A percentile compares a stretch with the other conserved stretches of the same genome.
phyloP scores from a whole-genome alignment of 2,797 vertebrate species.

The Urosaurus nigricauda region DNA sequence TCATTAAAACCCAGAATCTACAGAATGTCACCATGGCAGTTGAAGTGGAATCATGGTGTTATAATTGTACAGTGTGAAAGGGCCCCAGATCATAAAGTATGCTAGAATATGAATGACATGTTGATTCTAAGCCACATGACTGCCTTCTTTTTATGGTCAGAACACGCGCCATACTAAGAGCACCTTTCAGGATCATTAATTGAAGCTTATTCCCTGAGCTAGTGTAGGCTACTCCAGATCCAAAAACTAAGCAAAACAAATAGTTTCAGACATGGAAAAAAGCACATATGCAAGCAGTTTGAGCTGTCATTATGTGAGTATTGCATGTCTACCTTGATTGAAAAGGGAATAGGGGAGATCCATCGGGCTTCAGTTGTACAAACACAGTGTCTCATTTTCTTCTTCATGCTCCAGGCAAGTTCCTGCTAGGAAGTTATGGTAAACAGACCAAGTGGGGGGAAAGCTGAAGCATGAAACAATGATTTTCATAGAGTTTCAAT shows the following conservation, averaged over 20 bases:
- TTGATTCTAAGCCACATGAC: neutral
- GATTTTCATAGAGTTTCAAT: neutral
- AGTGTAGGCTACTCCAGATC: neutral
- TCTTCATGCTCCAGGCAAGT: neutral
- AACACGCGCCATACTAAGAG: neutral
- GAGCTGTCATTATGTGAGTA: too few species aligned
- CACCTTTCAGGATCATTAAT: neutral
- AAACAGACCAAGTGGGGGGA: neutral
- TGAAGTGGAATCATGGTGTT: too few species aligned
- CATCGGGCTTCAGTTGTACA: too few species aligned
- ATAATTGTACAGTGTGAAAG: too few species aligned
- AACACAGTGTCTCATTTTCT: neutral
- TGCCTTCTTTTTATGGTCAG: neutral
- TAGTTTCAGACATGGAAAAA: too few species aligned
- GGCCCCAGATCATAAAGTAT: neutral
- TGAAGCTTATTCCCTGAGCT: neutral
- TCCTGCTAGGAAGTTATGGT: neutral
- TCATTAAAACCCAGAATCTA: too few species aligned
- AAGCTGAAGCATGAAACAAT: neutral
- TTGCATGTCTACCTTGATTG: too few species aligned
- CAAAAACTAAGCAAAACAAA: neutral
- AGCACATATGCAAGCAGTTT: too few species aligned
- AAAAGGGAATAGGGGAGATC: too few species aligned
- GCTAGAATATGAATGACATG: neutral
- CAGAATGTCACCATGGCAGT: too few species aligned